These are phyloP conservation scores for Camelus bactrianus DNA, from an alignment of 2,113 vertebrate genomes.

Conservation along the genomic window DNA sequence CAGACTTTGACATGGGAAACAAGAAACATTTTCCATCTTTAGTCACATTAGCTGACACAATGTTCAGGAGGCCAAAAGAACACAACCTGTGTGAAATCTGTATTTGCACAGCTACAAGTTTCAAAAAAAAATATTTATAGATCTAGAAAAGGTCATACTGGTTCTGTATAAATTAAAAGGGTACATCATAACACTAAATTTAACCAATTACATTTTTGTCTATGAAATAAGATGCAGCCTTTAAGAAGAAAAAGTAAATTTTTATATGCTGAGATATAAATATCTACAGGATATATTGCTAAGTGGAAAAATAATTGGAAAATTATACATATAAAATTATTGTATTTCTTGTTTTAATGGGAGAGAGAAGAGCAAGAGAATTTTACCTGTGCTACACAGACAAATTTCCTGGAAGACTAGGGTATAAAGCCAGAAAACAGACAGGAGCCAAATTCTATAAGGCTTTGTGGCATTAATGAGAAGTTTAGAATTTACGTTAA, in stretches of 20 bases:
- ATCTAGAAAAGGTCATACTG: background rate
- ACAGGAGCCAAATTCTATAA: background rate
- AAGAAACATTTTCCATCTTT: background rate
- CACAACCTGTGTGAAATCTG: background rate
- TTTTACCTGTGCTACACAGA: background rate
- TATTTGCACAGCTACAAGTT: background rate
- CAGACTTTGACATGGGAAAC: background rate
- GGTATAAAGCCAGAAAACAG: background rate
- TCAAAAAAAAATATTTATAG: background rate
- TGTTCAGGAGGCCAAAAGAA: background rate
- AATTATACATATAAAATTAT: background rate
- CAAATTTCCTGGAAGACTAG: background rate
- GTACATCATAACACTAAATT: background rate
- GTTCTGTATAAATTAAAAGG: background rate
- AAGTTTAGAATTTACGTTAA: background rate
- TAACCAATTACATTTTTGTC: background rate
- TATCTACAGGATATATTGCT: background rate
- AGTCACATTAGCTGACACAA: background rate
- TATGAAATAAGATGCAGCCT: background rate
- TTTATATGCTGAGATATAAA: background rate
- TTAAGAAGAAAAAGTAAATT: background rate
- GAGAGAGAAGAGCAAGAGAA: background rate
- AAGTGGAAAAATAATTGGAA: background rate
- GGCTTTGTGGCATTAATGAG: background rate
- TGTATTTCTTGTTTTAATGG: background rate